These are phyloP conservation scores for Galago senegalensis DNA, from an alignment of 2,797 vertebrate genomes.

Conservation along the genomic window DNA sequence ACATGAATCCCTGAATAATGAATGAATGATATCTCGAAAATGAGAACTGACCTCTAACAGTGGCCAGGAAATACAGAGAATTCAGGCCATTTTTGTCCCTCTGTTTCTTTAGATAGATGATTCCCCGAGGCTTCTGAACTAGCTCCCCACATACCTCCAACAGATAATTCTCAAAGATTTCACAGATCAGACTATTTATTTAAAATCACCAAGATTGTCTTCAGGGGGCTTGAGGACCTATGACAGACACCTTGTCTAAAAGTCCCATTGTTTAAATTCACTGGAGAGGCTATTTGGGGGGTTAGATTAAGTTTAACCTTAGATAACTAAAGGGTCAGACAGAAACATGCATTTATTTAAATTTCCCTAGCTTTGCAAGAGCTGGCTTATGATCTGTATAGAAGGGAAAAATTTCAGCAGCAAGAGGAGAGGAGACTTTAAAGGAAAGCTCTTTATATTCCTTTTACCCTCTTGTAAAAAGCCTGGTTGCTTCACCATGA, in stretches of 20 bases:
- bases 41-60: not conserved
- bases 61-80: not conserved
- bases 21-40: not conserved
- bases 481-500: slow-evolving; percentile 34
- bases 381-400: not conserved
- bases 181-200: slow-evolving; percentile 39
- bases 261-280: not conserved
- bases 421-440: slow-evolving; percentile 47
- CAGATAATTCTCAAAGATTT: slow-evolving; percentile 22
- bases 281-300: not conserved
- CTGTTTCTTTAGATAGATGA: not conserved
- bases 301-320: slow-evolving; percentile 62
- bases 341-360: slow-evolving; percentile 73
- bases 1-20: not conserved
- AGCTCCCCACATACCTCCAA: not conserved
- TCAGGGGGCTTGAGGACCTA: not conserved
- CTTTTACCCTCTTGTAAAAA: slow-evolving; percentile 71
- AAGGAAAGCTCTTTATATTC: slow-evolving; percentile 75
- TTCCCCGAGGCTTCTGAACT: not conserved
- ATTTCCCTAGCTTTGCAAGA: slow-evolving; percentile 58
- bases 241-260: not conserved
- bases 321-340: slow-evolving; percentile 45
- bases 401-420: slow-evolving; percentile 53
- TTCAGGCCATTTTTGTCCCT: not conserved
- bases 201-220: slow-evolving; percentile 18